These are phyloP conservation scores for Pollenia labialis DNA, from an alignment of 2,888 invertebrate genomes.

Conservation along the genomic window DNA sequence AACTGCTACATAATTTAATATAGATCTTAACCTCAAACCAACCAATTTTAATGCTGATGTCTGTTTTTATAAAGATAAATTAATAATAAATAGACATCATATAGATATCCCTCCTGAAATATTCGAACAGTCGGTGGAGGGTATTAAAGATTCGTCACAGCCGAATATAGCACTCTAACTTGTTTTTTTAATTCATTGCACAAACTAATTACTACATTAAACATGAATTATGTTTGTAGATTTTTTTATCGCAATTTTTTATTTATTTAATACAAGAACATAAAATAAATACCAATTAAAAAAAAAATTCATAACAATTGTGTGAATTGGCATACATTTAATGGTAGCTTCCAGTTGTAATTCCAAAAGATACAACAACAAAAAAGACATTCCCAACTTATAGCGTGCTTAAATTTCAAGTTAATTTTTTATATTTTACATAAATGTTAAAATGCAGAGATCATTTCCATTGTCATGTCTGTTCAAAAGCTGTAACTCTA, in stretches of 20 bases:
- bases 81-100: no score
- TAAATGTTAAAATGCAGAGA: constrained; percentile 41
- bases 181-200: background rate
- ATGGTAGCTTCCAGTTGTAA: constrained; percentile 1
- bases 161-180: no score
- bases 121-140: no score
- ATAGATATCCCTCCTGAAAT: no score
- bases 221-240: constrained; percentile 39
- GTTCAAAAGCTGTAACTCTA: background rate
- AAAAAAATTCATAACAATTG: constrained; percentile 26
- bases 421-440: background rate
- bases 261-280: constrained; percentile 18
- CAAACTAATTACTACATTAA: constrained; percentile 52
- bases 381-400: background rate
- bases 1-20: no score
- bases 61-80: no score
- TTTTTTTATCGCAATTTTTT: constrained; percentile 3
- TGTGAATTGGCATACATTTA: constrained; percentile 47
- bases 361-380: background rate
- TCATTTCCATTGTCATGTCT: constrained; percentile 33
- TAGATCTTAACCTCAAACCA: no score
- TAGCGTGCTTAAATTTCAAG: constrained; percentile 7
- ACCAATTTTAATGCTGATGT: no score
- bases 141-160: no score
- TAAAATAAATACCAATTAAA: constrained; percentile 1